Evolutionary conservation across 2,113 vertebrate genomes (phyloP), one percentile per base, ranked within the genome.

Genomic region (Apeltes quadracus): DNA sequence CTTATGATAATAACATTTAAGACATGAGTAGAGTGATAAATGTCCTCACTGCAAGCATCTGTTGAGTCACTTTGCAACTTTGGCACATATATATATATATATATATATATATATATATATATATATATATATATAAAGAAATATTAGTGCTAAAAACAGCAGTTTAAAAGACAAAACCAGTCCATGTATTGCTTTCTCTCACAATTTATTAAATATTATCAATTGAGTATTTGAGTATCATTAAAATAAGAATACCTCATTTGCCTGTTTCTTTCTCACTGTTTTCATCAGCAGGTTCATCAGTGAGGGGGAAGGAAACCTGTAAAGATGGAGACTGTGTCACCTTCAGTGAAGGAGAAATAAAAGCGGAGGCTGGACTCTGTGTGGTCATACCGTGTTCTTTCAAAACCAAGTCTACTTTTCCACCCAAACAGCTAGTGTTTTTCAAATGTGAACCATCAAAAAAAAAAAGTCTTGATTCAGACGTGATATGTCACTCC

Each of bases 321-420:
- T 55, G 50, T 27, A 0, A 0, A 14, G 1, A 3, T 2, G 5
- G 4, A 2, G 23, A 5, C 41, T 59, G 61, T 59, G 50, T 63
- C 57, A 43, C 23, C 10, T 1, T 64, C 12, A 62, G 36, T 44
- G 9, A 57, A 32, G 54, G 10, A 59, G 29, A 54, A 9, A 20
- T 78, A 32, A 65, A 27, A 32, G 69, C 65, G 48, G 54, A 78
- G 69, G 65, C 64, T 46, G 80, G 75, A 69, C 80, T 78, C 46
- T 82, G 75, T 64, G 65, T 41, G 29, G 75, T 85, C 54, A 82
- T 90, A 12, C 85, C 75, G 0, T 91, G 88, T n/a, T 87, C 68
- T 36, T 88, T 25, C 59, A 63, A 0, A 0, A n/a, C 76, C 3
- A 0, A 0, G 9, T 0, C 0, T 0, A 16, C 73, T 7, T 0